Percentiles rank a stretch among this genome's conserved stretches.
Conservation (phyloP, 2,797 vertebrate species). For the Notolabrus celidotus region DNA sequence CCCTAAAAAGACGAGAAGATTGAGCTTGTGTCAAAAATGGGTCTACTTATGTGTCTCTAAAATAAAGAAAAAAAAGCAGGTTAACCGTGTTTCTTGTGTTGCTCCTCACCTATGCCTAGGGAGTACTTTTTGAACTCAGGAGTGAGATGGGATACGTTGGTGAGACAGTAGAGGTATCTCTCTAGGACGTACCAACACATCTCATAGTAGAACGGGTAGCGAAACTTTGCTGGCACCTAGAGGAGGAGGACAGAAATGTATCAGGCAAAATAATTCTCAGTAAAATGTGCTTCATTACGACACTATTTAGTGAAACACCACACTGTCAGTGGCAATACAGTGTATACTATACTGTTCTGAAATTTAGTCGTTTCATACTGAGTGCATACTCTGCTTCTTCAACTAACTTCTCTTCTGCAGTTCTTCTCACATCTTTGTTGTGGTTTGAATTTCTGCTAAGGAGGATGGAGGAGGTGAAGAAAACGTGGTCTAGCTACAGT, state of each 20-base stretch:
- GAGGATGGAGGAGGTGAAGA: background rate
- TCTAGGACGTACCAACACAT: conserved; percentile 99
- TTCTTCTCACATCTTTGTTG: conserved; percentile 11
- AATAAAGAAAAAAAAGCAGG: background rate
- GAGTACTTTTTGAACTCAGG: conserved; percentile 97
- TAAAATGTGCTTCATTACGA: background rate
- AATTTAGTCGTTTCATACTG: background rate
- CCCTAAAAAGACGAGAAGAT: conserved; percentile 79
- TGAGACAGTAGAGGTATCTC: conserved; percentile 96
- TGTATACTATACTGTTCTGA: background rate
- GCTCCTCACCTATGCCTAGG: conserved; percentile 91
- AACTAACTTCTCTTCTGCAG: background rate
- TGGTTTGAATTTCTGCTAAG: conserved; percentile 20
- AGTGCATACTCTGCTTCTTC: background rate
- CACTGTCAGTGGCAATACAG: background rate
- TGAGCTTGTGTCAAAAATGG: background rate
- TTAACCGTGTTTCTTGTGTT: background rate
- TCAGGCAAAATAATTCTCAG: background rate
- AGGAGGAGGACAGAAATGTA: conserved; percentile 17
- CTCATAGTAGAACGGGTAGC: conserved; percentile 98
- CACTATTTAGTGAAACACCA: background rate
- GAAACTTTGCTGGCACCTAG: conserved; percentile 97
- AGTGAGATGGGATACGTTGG: conserved; percentile 92
- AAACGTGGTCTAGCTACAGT: background rate
- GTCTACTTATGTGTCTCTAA: background rate